These are phyloP conservation scores for Drosophila birchii DNA, from an alignment of 2,888 invertebrate genomes.

Conservation along the genomic window DNA sequence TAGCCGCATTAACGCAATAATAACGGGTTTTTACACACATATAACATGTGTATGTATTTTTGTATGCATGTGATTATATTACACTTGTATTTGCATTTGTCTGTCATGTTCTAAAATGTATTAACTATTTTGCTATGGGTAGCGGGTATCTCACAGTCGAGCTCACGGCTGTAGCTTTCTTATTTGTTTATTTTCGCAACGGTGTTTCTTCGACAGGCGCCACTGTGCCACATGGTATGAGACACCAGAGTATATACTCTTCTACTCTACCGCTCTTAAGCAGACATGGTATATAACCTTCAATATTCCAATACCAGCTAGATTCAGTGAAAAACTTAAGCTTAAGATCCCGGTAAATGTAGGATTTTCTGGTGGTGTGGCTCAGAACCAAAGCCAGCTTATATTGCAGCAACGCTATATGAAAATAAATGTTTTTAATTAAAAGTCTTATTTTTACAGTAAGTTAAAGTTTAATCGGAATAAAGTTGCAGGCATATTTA, in stretches of 20 bases:
- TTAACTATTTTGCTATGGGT: too few species aligned
- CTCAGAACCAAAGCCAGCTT: neutral
- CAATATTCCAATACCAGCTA: neutral
- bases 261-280: neutral
- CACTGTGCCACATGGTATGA: too few species aligned
- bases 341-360: neutral
- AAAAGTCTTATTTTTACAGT: neutral
- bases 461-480: neutral
- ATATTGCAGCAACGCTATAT: neutral
- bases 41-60: too few species aligned
- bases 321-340: neutral
- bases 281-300: neutral
- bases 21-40: too few species aligned
- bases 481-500: neutral
- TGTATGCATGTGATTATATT: too few species aligned
- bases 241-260: neutral
- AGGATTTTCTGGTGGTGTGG: neutral
- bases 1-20: too few species aligned
- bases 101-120: too few species aligned
- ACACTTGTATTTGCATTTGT: too few species aligned
- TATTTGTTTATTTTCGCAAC: too few species aligned
- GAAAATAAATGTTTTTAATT: neutral
- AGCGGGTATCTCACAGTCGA: too few species aligned
- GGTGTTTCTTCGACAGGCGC: too few species aligned
- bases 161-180: too few species aligned